A percentile compares a stretch with the other conserved stretches of the same genome.
These are phyloP conservation scores for Chromis chromis DNA, from an alignment of 2,797 vertebrate genomes.

Conservation along the genomic window DNA sequence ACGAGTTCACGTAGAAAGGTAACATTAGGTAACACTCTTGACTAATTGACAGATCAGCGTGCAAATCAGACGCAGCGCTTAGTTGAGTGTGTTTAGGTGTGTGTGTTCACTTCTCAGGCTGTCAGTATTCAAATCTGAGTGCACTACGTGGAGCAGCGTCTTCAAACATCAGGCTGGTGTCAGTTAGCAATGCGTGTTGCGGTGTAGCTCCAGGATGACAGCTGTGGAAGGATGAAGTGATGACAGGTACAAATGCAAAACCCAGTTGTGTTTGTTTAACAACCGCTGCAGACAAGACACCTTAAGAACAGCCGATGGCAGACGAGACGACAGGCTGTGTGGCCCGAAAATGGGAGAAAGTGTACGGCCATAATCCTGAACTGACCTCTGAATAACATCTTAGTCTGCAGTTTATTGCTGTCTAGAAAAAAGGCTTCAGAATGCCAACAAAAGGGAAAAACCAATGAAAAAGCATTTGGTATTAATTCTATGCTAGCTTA, in stretches of 20 bases:
- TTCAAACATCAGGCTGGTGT: not conserved
- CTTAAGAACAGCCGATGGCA: slow-evolving; percentile 57
- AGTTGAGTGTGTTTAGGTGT: slow-evolving; percentile 26
- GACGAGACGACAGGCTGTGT: slow-evolving; percentile 47
- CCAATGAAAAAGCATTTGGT: too few relatives aligned
- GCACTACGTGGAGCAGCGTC: not conserved
- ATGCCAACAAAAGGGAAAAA: too few relatives aligned
- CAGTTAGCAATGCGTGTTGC: slow-evolving; percentile 7
- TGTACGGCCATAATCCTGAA: not conserved
- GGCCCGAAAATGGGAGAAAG: slow-evolving; percentile 11
- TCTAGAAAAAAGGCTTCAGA: too few relatives aligned
- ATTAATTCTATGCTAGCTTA: not conserved
- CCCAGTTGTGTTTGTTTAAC: slow-evolving; percentile 53
- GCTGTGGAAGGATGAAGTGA: slow-evolving; percentile 46
- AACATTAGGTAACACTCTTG: slow-evolving; percentile 56
- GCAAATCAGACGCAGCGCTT: slow-evolving; percentile 23
- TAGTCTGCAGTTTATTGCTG: not conserved
- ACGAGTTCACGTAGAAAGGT: slow-evolving; percentile 47
- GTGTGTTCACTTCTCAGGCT: slow-evolving; percentile 13
- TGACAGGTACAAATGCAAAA: slow-evolving; percentile 63
- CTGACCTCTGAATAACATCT: slow-evolving; percentile 14
- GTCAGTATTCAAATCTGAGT: not conserved
- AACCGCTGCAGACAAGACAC: slow-evolving; percentile 39
- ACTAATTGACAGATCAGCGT: slow-evolving; percentile 35
- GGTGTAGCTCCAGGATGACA: slow-evolving; percentile 21